These are phyloP conservation scores for Cryptophagus acutangulus DNA, from an alignment of 2,888 invertebrate genomes.

Conservation along the genomic window DNA sequence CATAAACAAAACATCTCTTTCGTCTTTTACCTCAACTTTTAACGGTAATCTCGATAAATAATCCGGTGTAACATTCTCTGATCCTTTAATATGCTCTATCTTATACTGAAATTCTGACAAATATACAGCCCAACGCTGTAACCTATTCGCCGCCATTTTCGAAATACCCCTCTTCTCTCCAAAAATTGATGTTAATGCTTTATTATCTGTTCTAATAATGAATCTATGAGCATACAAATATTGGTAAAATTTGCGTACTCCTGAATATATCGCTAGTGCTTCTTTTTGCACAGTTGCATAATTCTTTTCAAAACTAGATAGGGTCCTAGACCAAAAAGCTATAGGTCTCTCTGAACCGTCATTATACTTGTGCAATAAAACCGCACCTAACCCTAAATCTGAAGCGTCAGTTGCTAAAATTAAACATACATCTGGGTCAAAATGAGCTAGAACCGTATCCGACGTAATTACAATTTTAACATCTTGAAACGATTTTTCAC, in stretches of 20 bases:
- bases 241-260: slow-evolving; percentile 10
- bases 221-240: slow-evolving; percentile 10
- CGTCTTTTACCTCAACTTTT: background rate
- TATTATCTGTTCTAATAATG: slow-evolving; percentile 16
- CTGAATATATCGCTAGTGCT: slow-evolving; percentile 13
- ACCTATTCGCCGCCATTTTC: slow-evolving; percentile 8
- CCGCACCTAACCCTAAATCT: slow-evolving; percentile 8
- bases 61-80: background rate
- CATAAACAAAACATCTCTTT: background rate
- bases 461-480: background rate
- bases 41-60: background rate
- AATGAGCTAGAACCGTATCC: slow-evolving; percentile 1
- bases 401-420: slow-evolving; percentile 2
- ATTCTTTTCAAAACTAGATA: slow-evolving; percentile 16
- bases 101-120: background rate
- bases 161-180: slow-evolving; percentile 12
- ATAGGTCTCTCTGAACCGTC: slow-evolving; percentile 18
- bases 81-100: background rate
- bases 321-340: slow-evolving; percentile 19
- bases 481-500: slow-evolving; percentile 6
- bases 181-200: slow-evolving; percentile 16
- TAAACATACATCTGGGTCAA: slow-evolving; percentile 1
- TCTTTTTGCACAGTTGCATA: slow-evolving; percentile 17
- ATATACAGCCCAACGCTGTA: slow-evolving; percentile 9
- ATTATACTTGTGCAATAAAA: slow-evolving; percentile 11